Evolutionary conservation across 2,888 invertebrate genomes (phyloP), one percentile per base, ranked within the genome.

Genomic region (Pardosa pseudoannulata): DNA sequence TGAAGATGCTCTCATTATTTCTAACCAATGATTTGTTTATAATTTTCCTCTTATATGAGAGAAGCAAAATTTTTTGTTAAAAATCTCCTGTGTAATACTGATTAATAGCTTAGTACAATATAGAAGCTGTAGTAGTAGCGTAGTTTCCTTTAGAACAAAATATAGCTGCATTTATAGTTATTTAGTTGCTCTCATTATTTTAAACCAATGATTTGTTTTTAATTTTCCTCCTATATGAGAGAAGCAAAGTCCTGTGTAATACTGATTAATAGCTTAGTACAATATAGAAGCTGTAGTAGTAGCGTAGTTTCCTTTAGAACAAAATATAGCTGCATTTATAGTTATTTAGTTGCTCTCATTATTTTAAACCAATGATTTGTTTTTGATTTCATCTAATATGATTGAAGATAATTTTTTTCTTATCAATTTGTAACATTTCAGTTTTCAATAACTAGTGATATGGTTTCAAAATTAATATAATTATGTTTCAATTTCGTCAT

Each of bases 281-380:
- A n/a, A n/a, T n/a, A n/a, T n/a, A n/a, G n/a, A n/a, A n/a, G n/a
- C n/a, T n/a, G n/a, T n/a, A n/a, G n/a, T n/a, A n/a, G n/a, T n/a
- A n/a, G n/a, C n/a, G n/a, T n/a, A n/a, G n/a, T n/a, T n/a, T n/a
- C n/a, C 31, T 68, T 67, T 83, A 83, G 83, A 32, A 67, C 36
- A 56, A 72, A n/a, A 82, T 46, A 67, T 78, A 78, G 78, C 36
- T 83, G 83, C 83, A 83, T 83, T 32, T 46, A 76, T 83, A 83
- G 83, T 71, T 72, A 36, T 19, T 72, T 82, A 82, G 76, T 46
- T 65, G 65, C 65, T 65, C 65, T 65, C 16, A 29, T 62, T 7
- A 62, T 31, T 65, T n/a, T 65, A 5, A 29, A 65, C 29, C 2
- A n/a, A 29, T 28, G 29, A 29, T 19, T 65, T 16, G 31, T 62